Evolutionary conservation across 2,888 invertebrate genomes (phyloP).

Genomic region (Melanotus villosus): DNA sequence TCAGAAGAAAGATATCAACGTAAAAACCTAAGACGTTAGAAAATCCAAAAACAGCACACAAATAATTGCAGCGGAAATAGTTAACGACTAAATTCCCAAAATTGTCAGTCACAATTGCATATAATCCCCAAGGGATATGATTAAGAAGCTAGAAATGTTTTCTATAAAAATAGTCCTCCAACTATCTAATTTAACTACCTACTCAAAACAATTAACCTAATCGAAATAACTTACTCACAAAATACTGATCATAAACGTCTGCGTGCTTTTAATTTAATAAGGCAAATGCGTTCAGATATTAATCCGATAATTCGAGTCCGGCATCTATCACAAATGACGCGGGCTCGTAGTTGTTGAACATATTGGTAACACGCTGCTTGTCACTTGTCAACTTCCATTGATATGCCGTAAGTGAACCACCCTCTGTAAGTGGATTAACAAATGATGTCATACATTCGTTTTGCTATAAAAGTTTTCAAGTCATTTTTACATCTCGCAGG

Average conservation of each 20-base stretch:
- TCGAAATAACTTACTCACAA: constrained; percentile 7
- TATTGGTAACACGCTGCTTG: constrained; percentile 39
- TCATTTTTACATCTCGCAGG: no score
- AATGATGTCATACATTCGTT: constrained; percentile 24
- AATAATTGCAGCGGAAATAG: no score
- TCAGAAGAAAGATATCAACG: no score
- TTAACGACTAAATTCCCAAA: no score
- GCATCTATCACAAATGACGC: constrained; percentile 39
- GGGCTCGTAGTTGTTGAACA: constrained; percentile 31
- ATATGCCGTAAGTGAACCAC: constrained; percentile 23
- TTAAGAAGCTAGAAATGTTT: no score
- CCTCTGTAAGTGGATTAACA: constrained; percentile 38
- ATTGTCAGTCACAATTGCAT: no score
- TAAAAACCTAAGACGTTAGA: no score
- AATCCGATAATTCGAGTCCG: constrained; percentile 38
- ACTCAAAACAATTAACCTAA: constrained; percentile 2
- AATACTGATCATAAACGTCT: constrained; percentile 5
- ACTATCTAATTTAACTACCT: no score
- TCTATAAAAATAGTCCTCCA: no score
- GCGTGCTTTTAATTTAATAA: constrained; percentile 35
- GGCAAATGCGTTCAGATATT: constrained; percentile 34
- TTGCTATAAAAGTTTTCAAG: constrained; percentile 18
- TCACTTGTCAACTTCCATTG: constrained; percentile 42
- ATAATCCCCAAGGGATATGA: no score
- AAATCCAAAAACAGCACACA: no score